These are phyloP conservation scores for Hydropsyche betteni DNA, from an alignment of 2,888 invertebrate species.

Conservation along the genomic window DNA sequence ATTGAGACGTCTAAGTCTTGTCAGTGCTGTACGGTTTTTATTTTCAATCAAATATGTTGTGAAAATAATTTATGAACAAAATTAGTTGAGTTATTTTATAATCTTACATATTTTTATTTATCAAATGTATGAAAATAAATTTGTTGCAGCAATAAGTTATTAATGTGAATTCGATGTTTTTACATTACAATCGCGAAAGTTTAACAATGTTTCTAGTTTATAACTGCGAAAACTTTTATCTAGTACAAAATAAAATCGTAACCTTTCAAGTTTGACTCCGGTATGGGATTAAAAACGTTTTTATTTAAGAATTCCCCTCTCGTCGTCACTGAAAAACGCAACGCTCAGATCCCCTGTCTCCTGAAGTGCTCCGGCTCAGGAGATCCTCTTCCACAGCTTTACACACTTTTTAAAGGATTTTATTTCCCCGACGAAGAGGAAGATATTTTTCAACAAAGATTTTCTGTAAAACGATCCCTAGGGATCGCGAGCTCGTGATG, in stretches of 20 bases:
- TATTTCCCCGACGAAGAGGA: constrained; percentile 28
- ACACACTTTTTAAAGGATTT: constrained; percentile 48
- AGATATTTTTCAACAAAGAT: constrained; percentile 47
- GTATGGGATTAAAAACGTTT: background rate
- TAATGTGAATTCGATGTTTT: no score
- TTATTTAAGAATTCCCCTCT: constrained; percentile 32
- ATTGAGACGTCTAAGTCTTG: constrained; percentile 39
- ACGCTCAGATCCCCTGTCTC: constrained; percentile 16
- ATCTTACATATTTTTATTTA: no score
- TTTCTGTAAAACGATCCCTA: constrained; percentile 48
- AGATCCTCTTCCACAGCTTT: constrained; percentile 46
- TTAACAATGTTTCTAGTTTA: no score
- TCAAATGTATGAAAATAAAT: no score
- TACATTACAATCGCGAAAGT: no score
- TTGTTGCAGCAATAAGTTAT: no score
- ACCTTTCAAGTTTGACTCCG: no score
- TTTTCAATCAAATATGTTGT: no score
- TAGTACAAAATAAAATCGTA: no score
- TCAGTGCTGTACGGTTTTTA: background rate
- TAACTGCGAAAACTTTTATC: no score
- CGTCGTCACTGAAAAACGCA: constrained; percentile 10
- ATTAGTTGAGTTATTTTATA: no score
- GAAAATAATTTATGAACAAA: no score
- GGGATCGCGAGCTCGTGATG: constrained; percentile 43
- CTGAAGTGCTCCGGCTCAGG: constrained; percentile 41